Evolutionary conservation across 2,888 invertebrate species (phyloP).

Genomic region (Erebia epiphron): DNA sequence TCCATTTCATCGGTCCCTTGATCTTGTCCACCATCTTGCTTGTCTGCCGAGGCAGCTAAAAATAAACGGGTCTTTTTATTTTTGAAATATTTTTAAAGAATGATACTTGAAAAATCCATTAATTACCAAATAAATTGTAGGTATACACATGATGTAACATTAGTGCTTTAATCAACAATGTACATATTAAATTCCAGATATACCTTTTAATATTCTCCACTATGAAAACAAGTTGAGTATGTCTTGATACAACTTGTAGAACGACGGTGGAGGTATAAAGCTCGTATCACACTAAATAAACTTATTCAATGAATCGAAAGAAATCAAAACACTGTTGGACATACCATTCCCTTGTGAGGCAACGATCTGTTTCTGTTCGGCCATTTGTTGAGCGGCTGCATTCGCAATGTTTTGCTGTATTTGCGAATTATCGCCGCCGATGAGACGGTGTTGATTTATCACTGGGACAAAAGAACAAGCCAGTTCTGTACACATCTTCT

Average conservation of each 20-base stretch:
- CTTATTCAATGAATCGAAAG: neutral
- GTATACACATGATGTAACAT: neutral
- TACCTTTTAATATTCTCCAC: slow-evolving; percentile 67
- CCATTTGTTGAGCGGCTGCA: slow-evolving; percentile 54
- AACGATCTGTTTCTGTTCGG: slow-evolving; percentile 67
- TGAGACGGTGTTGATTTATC: slow-evolving; percentile 72
- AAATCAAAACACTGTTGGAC: neutral
- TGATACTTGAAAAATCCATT: no score
- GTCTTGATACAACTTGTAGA: slow-evolving; percentile 72
- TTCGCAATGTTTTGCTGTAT: slow-evolving; percentile 61
- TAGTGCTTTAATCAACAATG: slow-evolving; percentile 4
- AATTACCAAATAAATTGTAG: neutral
- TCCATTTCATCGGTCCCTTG: slow-evolving; percentile 76
- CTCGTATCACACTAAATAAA: neutral
- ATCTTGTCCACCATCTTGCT: slow-evolving; percentile 62
- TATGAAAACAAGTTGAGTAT: slow-evolving; percentile 69
- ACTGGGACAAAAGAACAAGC: slow-evolving; percentile 49
- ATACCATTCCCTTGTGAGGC: slow-evolving; percentile 59
- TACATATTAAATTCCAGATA: slow-evolving; percentile 5
- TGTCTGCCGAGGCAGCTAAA: slow-evolving; percentile 50
- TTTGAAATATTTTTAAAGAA: neutral
- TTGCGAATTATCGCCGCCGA: slow-evolving; percentile 59
- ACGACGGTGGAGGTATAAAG: slow-evolving; percentile 65
- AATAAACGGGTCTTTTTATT: slow-evolving; percentile 9
- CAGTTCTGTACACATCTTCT: no score